Base-by-base conservation (phyloP, 2,113 vertebrate species). In the Rhea americana region DNA sequence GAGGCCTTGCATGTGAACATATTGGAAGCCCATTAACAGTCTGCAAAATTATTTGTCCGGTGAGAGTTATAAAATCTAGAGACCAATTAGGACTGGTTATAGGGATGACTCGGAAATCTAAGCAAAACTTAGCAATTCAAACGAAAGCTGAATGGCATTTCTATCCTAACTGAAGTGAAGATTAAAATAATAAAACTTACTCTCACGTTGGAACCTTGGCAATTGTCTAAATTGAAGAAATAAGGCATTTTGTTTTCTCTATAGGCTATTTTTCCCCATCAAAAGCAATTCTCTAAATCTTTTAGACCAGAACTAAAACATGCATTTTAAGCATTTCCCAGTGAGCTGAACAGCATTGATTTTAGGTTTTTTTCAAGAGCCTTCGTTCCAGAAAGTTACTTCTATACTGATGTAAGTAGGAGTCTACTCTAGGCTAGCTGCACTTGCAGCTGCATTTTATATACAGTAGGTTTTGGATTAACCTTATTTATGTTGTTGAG, bases 301-400 rank as follows among this genome's bases (percentile, higher is more conserved):
- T 94, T 93, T 17, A 84, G 61, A 39, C 22, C 39, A 43, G 65
- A 90, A 93, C 25, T 67, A 78, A 92, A 91, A 32, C 25, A 50
- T 68, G 47, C 24, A 88, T 71, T 90, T 77, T 48, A 81, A 90
- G n/a, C 17, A 74, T 50, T 26, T 77, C 32, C 24, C 26, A 56
- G 15, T 50, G 68, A 70, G 24, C 12, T 76, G 37, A 67, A 90
- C 78, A 85, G 5, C 68, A 67, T 50, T 86, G 61, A 18, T 86
- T 80, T 91, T 22, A 70, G 21, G 4, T 0, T 9, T 47, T 51
- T 59, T 71, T n/a, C 35, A 78, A 65, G n/a, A 56, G 14, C 35
- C 43, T 70, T 65, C 21, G 21, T 92, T 82, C 15, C 43, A 82
- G 43, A 21, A 18, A 20, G 5, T 32, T 79, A 28, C 25, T 73